A percentile compares a stretch with the other conserved stretches of the same genome.
These are phyloP conservation scores for Mesopsocus fuscifrons DNA, from an alignment of 2,888 invertebrate genomes.

Conservation along the genomic window DNA sequence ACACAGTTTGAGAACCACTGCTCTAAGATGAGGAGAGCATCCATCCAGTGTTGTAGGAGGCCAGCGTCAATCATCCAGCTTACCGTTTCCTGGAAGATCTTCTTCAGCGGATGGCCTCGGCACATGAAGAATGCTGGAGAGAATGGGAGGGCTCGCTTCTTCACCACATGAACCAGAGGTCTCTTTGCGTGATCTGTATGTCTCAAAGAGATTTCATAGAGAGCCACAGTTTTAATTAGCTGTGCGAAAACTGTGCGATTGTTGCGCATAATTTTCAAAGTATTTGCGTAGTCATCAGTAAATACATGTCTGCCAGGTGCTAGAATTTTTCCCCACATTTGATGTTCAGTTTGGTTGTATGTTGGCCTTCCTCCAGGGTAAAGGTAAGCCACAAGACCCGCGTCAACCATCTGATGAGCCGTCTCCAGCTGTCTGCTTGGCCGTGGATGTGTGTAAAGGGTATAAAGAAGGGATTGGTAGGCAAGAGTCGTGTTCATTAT, in stretches of 20 bases:
- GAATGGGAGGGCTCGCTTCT: not conserved
- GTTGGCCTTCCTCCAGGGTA: not conserved
- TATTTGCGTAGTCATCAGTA: not conserved
- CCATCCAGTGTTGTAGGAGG: not conserved
- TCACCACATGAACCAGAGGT: not conserved
- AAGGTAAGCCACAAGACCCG: not conserved
- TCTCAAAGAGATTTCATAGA: not conserved
- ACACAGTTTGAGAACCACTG: no score
- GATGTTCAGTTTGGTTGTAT: conserved; percentile 1
- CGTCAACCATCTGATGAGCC: not conserved
- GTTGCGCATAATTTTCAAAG: not conserved
- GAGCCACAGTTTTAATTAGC: not conserved
- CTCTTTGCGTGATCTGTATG: not conserved
- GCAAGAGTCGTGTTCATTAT: not conserved
- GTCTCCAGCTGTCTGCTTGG: not conserved
- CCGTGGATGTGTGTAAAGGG: not conserved
- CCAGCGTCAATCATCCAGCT: not conserved
- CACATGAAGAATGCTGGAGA: not conserved
- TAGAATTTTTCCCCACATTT: not conserved
- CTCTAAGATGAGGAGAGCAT: not conserved
- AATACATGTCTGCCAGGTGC: not conserved
- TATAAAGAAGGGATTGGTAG: not conserved
- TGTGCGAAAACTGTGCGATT: not conserved
- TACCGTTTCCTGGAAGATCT: not conserved
- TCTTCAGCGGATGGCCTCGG: not conserved